Evolutionary conservation across 2,113 vertebrate species (phyloP), one percentile per base, ranked within the genome.

Genomic region (Anhinga rufa): DNA sequence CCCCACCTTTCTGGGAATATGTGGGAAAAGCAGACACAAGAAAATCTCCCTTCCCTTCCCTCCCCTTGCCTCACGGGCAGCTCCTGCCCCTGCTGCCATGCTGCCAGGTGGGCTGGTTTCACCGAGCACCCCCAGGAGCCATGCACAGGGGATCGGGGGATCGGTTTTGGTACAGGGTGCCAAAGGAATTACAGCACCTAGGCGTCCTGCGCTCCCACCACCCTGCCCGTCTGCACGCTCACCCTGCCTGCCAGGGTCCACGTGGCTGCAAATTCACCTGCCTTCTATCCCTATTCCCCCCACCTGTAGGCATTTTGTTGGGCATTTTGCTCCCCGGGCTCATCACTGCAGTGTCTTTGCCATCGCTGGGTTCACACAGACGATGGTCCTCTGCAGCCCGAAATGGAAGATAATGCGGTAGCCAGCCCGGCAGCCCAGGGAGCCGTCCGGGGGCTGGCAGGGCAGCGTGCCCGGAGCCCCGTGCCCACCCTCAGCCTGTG

Each of bases 131-230:
- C 2, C 34, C 9, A 4, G 1, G 4, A 49, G 10, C 21, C 9
- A 1, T 5, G 26, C 11, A 3, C 2, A 1, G 46, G 36, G 6
- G 14, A 2, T 1, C 3, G 0, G 26, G 17, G 52, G 46, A n/a
- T 68, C 9, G 2, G 38, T 17, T 88, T 28, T 71, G 36, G 36
- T 44, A 24, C 48, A 55, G 54, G 14, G 10, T 22, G 25, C 19
- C 0, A 6, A 58, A 32, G 29, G 34, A 40, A 46, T 32, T 52
- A 9, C 51, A 52, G 32, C 36, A 26, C 28, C 44, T 44, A 14
- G 17, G 44, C 3, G 1, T 29, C 32, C 58, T 65, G 26, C 5
- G 1, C 29, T 69, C 54, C 48, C 54, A 12, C 48, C 17, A 3
- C 46, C 52, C 60, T 60, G 57, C 31, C 34, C 2, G 0, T 40